Evolutionary conservation across 2,797 vertebrate genomes (phyloP).

Genomic region (Anolis apletophallus): DNA sequence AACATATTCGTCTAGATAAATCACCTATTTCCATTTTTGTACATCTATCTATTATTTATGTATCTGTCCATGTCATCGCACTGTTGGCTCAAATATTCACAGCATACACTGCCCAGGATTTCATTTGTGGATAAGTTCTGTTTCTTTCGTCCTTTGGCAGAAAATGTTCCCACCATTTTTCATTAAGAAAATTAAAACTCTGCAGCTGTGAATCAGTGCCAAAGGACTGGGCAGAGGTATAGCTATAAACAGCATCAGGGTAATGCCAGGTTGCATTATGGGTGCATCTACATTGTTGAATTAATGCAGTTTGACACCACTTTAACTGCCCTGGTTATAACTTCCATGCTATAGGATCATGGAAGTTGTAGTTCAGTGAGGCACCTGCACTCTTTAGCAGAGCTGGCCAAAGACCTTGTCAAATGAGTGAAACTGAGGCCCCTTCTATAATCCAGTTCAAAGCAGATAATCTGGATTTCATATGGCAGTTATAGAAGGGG

Average conservation of each 20-base stretch:
- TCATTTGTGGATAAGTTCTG: neutral
- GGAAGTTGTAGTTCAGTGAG: too few relatives aligned
- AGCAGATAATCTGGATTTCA: too few relatives aligned
- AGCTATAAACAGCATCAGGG: neutral
- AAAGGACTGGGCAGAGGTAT: neutral
- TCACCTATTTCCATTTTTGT: neutral
- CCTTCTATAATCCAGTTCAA: too few relatives aligned
- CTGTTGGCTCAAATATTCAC: neutral
- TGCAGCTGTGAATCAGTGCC: slow-evolving; percentile 8
- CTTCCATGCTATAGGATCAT: too few relatives aligned
- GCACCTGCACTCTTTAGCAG: too few relatives aligned
- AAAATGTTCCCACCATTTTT: neutral
- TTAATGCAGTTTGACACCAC: too few relatives aligned
- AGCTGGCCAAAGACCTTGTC: too few relatives aligned
- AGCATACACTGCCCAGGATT: neutral
- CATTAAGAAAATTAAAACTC: slow-evolving; percentile 30
- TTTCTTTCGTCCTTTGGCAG: neutral
- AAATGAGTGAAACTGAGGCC: too few relatives aligned
- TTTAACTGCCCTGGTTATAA: too few relatives aligned
- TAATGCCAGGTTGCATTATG: neutral
- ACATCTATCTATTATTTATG: neutral
- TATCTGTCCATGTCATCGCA: neutral
- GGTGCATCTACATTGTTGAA: too few relatives aligned
- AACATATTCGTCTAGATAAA: neutral
- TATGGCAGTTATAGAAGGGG: too few relatives aligned